Evolutionary conservation across 2,113 vertebrate species (phyloP), one percentile per base, ranked within the genome.

Genomic region (Plectropomus leopardus): DNA sequence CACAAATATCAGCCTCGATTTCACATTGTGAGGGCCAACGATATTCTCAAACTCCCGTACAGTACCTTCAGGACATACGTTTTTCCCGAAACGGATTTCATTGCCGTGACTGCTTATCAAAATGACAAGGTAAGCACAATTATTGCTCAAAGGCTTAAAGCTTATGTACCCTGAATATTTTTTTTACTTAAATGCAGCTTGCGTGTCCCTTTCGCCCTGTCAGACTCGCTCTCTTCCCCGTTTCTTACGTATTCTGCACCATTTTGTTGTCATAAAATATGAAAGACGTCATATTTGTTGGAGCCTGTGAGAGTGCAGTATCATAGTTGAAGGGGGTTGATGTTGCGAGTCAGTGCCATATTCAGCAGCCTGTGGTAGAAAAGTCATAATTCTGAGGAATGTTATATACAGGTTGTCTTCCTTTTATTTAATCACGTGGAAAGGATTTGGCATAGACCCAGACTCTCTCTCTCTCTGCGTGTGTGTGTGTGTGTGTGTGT

Each of bases 1-100:
- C 98, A 99, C 93, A 99, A 99, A 93, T 99, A 99, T 92, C 98
- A 99, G 88, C 98, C 98, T 53, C 94, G 98, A 11, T 99, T 99
- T 92, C 98, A 99, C 94, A 98, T 99, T 24, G 98, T 99, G 66
- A 94, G 98, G 86, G 98, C 98, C 89, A 99, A 99, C 89, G 98
- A 99, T 84, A 98, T 99, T 64, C 95, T 99, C 86, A 99, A 99
- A 91, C 96, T 99, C 8, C 98, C 98, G 4, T 99, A 99, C 68
- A 99, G 98, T 81, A 99, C 98, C 67, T 99, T 99, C 95, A 95
- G 98, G 86, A 99, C 98, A 1, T 99, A 99, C 68, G 97, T 99
- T 75, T 99, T 99, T 85, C 98, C 98, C 0, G 98, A 99, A 91
- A 99, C 98, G 0, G 98, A 99, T 84, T 99, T 99, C 95, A 99